Conservation (phyloP, 2,888 invertebrate species). For the Drosophila subquinaria region DNA sequence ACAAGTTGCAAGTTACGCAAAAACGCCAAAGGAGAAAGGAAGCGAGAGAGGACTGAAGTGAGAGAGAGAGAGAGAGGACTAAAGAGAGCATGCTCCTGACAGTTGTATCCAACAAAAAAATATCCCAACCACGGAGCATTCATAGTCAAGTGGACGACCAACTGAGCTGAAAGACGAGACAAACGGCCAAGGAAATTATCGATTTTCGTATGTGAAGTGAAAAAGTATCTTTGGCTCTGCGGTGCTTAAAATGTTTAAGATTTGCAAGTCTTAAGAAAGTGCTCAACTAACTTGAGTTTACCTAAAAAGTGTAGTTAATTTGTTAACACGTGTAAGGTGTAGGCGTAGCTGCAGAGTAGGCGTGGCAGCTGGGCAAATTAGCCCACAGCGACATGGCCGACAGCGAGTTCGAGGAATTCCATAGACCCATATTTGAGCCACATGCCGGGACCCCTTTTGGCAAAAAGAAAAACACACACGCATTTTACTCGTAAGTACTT, state of each 20-base stretch:
- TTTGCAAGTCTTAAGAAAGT: conserved; percentile 23
- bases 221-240: conserved; percentile 58
- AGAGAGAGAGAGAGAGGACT: conserved; percentile 11
- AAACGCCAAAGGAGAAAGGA: conserved; percentile 15
- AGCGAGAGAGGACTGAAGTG: background rate
- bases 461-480: conserved; percentile 87
- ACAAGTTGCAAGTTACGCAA: conserved; percentile 62
- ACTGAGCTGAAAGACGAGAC: conserved; percentile 55
- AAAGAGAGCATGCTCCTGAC: conserved; percentile 56
- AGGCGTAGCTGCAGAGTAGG: conserved; percentile 38
- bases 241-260: conserved; percentile 31
- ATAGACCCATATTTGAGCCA: conserved; percentile 87
- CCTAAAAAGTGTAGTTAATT: background rate
- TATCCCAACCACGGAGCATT: conserved; percentile 55
- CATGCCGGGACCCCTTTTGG: conserved; percentile 90
- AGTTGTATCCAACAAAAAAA: too few species aligned
- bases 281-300: background rate
- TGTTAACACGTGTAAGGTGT: background rate
- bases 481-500: conserved; percentile 94
- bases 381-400: conserved; percentile 90
- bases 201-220: conserved; percentile 77
- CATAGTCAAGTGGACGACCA: conserved; percentile 59
- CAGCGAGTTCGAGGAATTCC: conserved; percentile 97
- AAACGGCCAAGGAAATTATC: conserved; percentile 76
- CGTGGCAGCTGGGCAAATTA: conserved; percentile 60